Percentiles rank a stretch among this genome's conserved stretches.
phyloP scores from a whole-genome alignment of 2,797 vertebrate genomes.

The Denticeps clupeoides region DNA sequence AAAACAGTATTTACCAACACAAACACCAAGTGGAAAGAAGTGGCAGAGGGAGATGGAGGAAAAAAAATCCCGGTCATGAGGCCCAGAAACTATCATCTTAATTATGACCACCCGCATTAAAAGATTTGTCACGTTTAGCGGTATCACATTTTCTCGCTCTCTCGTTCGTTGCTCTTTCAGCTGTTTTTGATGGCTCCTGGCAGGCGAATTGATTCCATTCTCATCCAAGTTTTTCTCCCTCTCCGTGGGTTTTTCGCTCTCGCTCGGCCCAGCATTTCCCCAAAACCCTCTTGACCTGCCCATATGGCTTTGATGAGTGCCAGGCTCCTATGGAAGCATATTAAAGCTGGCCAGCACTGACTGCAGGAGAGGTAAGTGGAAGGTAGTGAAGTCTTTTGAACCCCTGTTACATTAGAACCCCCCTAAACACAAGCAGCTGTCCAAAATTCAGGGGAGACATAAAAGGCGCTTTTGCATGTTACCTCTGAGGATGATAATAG shows the following conservation, averaged over 20 bases:
- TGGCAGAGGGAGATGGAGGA: conserved; percentile 5
- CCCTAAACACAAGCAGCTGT: conserved; percentile 76
- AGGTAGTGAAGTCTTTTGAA: conserved; percentile 73
- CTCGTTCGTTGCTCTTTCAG: background rate
- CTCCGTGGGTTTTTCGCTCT: conserved; percentile 1
- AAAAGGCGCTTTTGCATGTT: conserved; percentile 59
- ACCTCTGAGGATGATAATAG: conserved; percentile 66
- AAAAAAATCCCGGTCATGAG: conserved; percentile 3
- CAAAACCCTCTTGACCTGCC: conserved; percentile 44
- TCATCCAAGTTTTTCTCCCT: background rate
- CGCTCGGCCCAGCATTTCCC: conserved; percentile 38
- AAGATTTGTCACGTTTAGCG: background rate
- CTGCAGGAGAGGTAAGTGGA: conserved; percentile 71
- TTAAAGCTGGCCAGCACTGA: conserved; percentile 71
- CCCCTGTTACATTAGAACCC: conserved; percentile 71
- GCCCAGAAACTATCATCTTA: background rate
- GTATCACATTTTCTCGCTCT: background rate
- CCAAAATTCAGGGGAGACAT: conserved; percentile 69
- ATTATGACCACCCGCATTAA: conserved; percentile 3
- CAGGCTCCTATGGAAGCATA: conserved; percentile 66
- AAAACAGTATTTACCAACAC: conserved; percentile 50
- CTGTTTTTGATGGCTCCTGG: background rate
- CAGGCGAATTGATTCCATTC: background rate
- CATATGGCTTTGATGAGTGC: conserved; percentile 70
- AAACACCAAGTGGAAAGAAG: conserved; percentile 3